Evolutionary conservation across 2,888 invertebrate species (phyloP), one percentile per base, ranked within the genome.

Genomic region (Monochamus alternatus): DNA sequence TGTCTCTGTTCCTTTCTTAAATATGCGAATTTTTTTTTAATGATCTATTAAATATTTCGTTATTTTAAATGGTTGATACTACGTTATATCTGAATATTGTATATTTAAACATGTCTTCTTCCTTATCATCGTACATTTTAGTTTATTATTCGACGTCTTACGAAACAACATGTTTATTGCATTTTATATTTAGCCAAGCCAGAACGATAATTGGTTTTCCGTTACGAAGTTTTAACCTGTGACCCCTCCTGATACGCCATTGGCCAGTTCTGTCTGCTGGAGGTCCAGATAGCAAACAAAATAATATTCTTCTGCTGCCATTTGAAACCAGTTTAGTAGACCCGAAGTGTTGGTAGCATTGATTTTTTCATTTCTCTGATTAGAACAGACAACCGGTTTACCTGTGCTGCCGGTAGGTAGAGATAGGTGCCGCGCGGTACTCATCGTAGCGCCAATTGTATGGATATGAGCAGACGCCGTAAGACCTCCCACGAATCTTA

Each of bases 211-310:
- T 60, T 60, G 60, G 69, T 44, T 69, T 47, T 22, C 44, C 31
- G 14, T 69, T 60, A 51, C 44, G n/a, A 69, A 60, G 43, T 22
- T 22, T 60, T 59, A 69, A 55, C 60, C 60, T 31, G 22, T 60
- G 69, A 69, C 69, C 69, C 59, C 47, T 44, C 5, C 31, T n/a
- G 47, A 44, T 31, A 69, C 69, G 60, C 69, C 69, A 69, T 69
- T 69, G 69, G 66, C 47, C 74, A 68, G 62, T 22, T 38, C 32
- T 9, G 63, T 74, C 74, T 74, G 74, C 74, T 62, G 74, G 74
- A 74, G 74, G 74, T 74, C 74, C 12, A 43, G 52, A 68, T 74
- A 68, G 14, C 55, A 67, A 68, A 69, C 69, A 60, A 69, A 51
- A 31, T 43, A 43, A 38, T 60, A 31, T 69, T 47, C 69, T 44